A percentile compares a stretch with the other conserved stretches of the same genome.
These are phyloP conservation scores for Tauraco erythrolophus DNA, from an alignment of 2,113 vertebrate species.

Conservation along the genomic window DNA sequence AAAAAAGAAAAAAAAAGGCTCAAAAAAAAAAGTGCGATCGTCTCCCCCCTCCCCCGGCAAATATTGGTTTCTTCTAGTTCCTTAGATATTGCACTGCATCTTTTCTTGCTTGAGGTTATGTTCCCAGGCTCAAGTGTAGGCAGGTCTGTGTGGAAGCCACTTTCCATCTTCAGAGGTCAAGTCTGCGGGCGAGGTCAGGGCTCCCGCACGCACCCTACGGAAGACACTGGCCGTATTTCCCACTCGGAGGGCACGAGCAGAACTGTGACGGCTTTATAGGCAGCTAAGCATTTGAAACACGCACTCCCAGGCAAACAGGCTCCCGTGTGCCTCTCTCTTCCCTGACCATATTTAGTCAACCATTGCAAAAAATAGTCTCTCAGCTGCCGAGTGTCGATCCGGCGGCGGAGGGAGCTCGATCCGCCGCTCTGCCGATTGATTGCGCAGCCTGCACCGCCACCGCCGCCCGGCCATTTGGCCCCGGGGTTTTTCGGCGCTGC, in stretches of 20 bases:
- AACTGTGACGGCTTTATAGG: constrained; percentile 89
- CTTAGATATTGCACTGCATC: constrained; percentile 74
- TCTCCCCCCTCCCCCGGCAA: constrained; percentile 65
- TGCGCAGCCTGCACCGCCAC: constrained; percentile 82
- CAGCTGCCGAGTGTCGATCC: constrained; percentile 88
- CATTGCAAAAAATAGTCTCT: constrained; percentile 97
- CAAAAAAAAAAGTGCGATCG: neutral
- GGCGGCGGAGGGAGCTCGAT: constrained; percentile 85
- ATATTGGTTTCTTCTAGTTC: constrained; percentile 73
- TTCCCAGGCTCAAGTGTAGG: constrained; percentile 75
- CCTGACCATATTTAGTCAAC: constrained; percentile 99
- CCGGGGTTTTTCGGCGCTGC: constrained; percentile 85
- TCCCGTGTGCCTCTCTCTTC: constrained; percentile 93
- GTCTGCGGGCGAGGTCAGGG: constrained; percentile 76
- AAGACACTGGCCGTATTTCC: constrained; percentile 74
- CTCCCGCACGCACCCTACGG: constrained; percentile 74
- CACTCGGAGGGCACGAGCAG: constrained; percentile 77
- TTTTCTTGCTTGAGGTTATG: constrained; percentile 74
- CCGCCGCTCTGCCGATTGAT: constrained; percentile 90
- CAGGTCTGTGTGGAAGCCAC: constrained; percentile 74
- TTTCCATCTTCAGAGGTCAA: constrained; percentile 80
- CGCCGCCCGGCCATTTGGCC: constrained; percentile 84
- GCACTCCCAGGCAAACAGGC: constrained; percentile 88
- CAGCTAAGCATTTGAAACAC: constrained; percentile 92
- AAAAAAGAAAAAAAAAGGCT: neutral